Conservation (phyloP, 2,888 invertebrate genomes). For the Dermolepida albohirtum region DNA sequence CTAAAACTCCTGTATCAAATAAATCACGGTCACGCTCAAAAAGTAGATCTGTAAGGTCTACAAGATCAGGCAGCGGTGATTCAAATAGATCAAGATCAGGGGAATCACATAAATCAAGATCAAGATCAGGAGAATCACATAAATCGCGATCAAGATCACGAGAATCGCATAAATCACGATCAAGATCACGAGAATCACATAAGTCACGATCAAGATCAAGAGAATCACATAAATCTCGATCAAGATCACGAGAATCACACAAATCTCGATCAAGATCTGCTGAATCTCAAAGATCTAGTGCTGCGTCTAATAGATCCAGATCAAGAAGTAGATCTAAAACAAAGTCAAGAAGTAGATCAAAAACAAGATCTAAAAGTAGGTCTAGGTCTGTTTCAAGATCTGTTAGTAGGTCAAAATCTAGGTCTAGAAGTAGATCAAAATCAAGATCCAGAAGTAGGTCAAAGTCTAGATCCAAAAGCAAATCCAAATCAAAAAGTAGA, state of each 20-base stretch:
- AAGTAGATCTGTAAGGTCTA: constrained; percentile 39
- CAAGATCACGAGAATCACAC: constrained; percentile 48
- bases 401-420: constrained; percentile 10
- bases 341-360: constrained; percentile 28
- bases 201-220: constrained; percentile 53
- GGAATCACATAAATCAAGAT: constrained; percentile 47
- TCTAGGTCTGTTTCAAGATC: constrained; percentile 11
- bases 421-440: constrained; percentile 12
- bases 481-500: constrained; percentile 2
- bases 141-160: constrained; percentile 43
- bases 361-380: constrained; percentile 47
- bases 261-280: constrained; percentile 53
- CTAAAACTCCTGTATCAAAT: constrained; percentile 57
- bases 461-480: constrained; percentile 16
- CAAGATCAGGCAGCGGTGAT: constrained; percentile 49
- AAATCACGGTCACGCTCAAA: constrained; percentile 47
- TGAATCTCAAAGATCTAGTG: constrained; percentile 48
- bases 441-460: constrained; percentile 18
- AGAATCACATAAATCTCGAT: constrained; percentile 50
- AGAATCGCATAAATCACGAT: constrained; percentile 50
- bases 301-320: too few species aligned
- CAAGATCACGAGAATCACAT: constrained; percentile 48
- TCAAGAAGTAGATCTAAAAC: constrained; percentile 47
- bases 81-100: constrained; percentile 44
- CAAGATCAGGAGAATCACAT: constrained; percentile 48